Conservation (phyloP, 2,797 vertebrate genomes). For the Melopsittacus undulatus region DNA sequence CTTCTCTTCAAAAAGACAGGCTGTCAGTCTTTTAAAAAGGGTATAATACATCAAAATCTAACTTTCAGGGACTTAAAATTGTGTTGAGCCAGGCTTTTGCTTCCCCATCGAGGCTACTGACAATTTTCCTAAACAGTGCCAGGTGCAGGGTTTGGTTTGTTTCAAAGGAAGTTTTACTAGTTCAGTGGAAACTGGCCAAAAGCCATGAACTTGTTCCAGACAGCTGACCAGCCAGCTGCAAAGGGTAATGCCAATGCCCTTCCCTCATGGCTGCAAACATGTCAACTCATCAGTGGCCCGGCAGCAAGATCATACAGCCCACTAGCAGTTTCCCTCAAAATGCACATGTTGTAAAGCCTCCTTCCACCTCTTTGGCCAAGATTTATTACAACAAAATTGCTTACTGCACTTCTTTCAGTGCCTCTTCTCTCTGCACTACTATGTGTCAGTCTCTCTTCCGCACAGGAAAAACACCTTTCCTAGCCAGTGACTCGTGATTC, state of each 20-base stretch:
- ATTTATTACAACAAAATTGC: background rate
- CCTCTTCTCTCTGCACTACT: background rate
- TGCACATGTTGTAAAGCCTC: background rate
- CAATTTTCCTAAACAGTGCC: background rate
- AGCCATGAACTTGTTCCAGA: slow-evolving; percentile 56
- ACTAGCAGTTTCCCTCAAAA: background rate
- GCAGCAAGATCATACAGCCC: background rate
- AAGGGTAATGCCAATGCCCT: slow-evolving; percentile 2
- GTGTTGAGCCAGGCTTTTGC: background rate
- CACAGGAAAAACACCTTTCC: background rate
- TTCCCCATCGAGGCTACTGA: background rate
- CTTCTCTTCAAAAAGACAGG: background rate
- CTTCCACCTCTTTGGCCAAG: background rate
- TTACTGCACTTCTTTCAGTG: background rate
- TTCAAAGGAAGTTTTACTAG: slow-evolving; percentile 30
- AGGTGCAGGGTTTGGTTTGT: slow-evolving; percentile 8
- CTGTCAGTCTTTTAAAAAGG: background rate
- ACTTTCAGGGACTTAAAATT: background rate
- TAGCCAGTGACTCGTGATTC: background rate
- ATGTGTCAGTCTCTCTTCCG: background rate
- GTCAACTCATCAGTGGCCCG: background rate
- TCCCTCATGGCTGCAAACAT: background rate
- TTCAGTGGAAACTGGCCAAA: slow-evolving; percentile 65
- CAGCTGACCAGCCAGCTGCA: slow-evolving; percentile 65
- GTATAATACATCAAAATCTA: background rate